These are phyloP conservation scores for Helicoverpa armigera DNA, from an alignment of 1,140 invertebrate species.

Conservation along the genomic window DNA sequence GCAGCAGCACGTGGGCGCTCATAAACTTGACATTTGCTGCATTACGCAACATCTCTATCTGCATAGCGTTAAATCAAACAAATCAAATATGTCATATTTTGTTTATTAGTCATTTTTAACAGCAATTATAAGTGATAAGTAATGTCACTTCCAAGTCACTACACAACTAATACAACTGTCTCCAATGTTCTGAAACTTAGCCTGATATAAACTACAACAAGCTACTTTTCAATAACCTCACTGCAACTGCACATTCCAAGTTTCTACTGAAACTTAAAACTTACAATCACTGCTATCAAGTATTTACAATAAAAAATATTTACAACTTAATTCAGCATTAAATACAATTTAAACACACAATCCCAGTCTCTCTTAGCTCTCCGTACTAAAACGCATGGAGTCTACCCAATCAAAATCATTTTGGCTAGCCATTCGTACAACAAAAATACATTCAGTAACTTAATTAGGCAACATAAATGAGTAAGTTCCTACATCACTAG, in stretches of 20 bases:
- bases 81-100: slow-evolving; percentile 54
- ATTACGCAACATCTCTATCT: slow-evolving; percentile 7
- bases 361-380: slow-evolving; percentile 60
- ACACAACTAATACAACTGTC: slow-evolving; percentile 52
- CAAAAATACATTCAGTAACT: slow-evolving; percentile 43
- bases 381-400: slow-evolving; percentile 88
- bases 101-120: slow-evolving; percentile 76
- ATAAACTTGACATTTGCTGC: slow-evolving; percentile 41
- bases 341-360: slow-evolving; percentile 53
- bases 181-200: slow-evolving; percentile 38
- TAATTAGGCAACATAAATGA: slow-evolving; percentile 59
- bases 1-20: slow-evolving; percentile 8
- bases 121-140: slow-evolving; percentile 83
- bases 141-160: slow-evolving; percentile 54
- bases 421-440: slow-evolving; percentile 51
- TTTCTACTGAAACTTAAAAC: slow-evolving; percentile 71
- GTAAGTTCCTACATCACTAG: slow-evolving; percentile 56
- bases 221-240: slow-evolving; percentile 58
- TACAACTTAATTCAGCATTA: slow-evolving; percentile 76
- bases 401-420: slow-evolving; percentile 60
- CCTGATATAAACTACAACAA: slow-evolving; percentile 43
- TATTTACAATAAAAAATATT: slow-evolving; percentile 82
- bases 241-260: slow-evolving; percentile 63
- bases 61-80: slow-evolving; percentile 31
- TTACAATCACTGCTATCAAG: slow-evolving; percentile 78